Evolutionary conservation across 2,113 vertebrate species (phyloP).

Genomic region (Corythaeola cristata): DNA sequence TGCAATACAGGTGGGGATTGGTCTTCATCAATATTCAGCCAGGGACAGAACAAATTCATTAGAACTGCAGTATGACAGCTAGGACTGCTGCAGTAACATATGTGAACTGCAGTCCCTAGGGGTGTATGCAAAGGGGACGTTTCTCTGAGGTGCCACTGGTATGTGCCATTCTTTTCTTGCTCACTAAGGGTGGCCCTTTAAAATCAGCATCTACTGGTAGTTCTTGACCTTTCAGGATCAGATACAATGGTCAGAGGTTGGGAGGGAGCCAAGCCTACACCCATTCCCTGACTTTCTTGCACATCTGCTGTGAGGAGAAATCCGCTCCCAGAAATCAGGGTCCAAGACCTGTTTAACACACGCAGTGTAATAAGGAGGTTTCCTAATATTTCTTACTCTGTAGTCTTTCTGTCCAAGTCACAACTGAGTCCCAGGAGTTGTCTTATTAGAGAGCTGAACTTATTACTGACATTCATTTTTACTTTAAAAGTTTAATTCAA

Average conservation of each 20-base stretch:
- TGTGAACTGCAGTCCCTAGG: background rate
- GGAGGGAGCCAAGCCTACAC: background rate
- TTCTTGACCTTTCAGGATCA: background rate
- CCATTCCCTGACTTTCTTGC: background rate
- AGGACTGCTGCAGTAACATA: fast-evolving
- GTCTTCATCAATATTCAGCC: background rate
- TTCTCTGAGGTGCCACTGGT: background rate
- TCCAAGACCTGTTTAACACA: background rate
- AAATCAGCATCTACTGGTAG: background rate
- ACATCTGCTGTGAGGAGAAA: background rate
- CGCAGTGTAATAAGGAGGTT: background rate
- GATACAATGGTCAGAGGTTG: background rate
- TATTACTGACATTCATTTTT: background rate
- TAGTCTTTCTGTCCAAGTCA: background rate
- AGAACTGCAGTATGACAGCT: background rate
- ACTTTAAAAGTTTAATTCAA: background rate
- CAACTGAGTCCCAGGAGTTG: background rate
- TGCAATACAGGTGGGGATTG: background rate
- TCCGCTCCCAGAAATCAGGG: background rate
- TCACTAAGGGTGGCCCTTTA: background rate
- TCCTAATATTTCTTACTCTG: background rate
- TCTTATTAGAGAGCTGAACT: background rate
- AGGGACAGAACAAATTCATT: background rate
- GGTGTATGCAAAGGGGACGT: background rate
- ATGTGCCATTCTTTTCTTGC: background rate